Evolutionary conservation across 2,888 invertebrate genomes (phyloP), one percentile per base, ranked within the genome.

Genomic region (Dynastes hyllus): DNA sequence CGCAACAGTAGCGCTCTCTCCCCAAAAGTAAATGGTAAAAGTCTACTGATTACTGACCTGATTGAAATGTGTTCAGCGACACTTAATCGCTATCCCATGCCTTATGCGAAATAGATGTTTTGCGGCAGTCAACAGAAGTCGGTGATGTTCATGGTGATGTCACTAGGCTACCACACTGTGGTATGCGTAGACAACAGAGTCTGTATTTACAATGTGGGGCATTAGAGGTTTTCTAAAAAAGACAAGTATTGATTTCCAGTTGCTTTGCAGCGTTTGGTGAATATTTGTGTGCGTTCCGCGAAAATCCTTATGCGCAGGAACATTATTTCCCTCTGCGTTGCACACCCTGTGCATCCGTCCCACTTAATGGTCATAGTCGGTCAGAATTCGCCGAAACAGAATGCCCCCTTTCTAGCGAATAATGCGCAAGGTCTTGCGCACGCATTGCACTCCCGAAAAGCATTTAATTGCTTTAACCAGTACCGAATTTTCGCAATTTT

Each of bases 181-280:
- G 81, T 81, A 79, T 79, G 80, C 77, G 83, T 76, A 77, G 80
- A 70, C 83, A 80, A 76, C 80, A 82, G 81, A 79, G 80, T 71
- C 80, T 84, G 82, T 83, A 81, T 82, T 84, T 83, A 82, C 84
- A 86, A 87, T 86, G 86, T 87, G 86, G 87, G 87, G 87, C 87
- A 87, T 85, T 87, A 84, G 87, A 86, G 86, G 85, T 82, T 84
- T 55, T 86, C 84, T 84, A 83, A 86, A 86, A 86, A 87, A 84
- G 84, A 83, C 83, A 81, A 81, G 86, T 87, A 86, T 87, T 87
- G 87, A 87, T 87, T 87, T 85, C 82, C 83, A 83, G 80, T 81
- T 82, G 80, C 81, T 81, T 81, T 80, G 80, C 79, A 81, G 82
- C 83, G 16, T 82, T 82, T 83, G 80, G 83, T 84, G 83, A 84